These are phyloP conservation scores for Steinernema scapterisci DNA, from an alignment of 2,888 invertebrate genomes.

Conservation along the genomic window DNA sequence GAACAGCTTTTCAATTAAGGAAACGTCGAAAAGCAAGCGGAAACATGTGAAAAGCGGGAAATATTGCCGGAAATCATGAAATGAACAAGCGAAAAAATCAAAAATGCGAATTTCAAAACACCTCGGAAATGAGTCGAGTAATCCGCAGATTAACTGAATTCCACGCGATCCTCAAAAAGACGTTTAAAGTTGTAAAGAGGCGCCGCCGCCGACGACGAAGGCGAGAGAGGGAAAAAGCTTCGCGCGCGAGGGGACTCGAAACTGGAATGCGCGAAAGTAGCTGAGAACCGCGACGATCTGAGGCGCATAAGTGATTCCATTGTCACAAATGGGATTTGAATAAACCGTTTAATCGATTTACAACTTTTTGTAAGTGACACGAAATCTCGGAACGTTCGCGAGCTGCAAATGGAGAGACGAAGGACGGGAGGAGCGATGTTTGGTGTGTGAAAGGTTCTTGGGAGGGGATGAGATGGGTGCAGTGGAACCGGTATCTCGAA, in stretches of 20 bases:
- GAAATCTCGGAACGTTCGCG: neutral
- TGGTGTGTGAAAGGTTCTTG: constrained; percentile 10
- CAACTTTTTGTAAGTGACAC: constrained; percentile 23
- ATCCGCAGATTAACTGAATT: too few relatives aligned
- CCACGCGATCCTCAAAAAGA: too few relatives aligned
- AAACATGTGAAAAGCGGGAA: neutral
- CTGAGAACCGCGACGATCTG: constrained; percentile 1
- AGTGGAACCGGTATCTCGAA: too few relatives aligned
- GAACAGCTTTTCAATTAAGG: too few relatives aligned
- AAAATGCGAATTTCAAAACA: too few relatives aligned
- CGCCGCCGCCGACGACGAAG: too few relatives aligned
- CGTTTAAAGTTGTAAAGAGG: too few relatives aligned
- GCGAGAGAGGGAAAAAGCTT: neutral
- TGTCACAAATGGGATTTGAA: constrained; percentile 23
- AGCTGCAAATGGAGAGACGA: neutral
- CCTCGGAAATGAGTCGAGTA: too few relatives aligned
- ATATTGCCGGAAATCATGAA: too few relatives aligned
- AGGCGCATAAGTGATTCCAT: constrained; percentile 10
- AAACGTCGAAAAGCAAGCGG: neutral
- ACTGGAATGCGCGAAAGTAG: constrained; percentile 22
- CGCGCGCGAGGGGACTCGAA: neutral
- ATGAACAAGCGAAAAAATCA: too few relatives aligned
- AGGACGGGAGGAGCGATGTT: neutral
- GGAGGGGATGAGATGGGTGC: neutral
- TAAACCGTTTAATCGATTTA: constrained; percentile 30